Conservation (phyloP, 2,888 invertebrate genomes). For the Apocheima hispidaria region DNA sequence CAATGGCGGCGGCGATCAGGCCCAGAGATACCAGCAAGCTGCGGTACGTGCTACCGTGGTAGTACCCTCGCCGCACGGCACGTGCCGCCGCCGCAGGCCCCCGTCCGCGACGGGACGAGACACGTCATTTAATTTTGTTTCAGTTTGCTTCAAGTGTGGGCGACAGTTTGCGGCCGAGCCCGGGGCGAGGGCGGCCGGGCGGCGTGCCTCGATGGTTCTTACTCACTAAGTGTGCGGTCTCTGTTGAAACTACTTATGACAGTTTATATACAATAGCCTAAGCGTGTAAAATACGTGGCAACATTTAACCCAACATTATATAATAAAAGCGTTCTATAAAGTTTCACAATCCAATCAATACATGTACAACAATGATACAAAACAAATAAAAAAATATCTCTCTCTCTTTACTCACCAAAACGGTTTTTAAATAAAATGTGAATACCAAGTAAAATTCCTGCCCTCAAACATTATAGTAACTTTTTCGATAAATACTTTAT, state of each 20-base stretch:
- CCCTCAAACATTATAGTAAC: constrained; percentile 20
- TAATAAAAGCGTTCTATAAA: neutral
- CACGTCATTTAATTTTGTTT: constrained; percentile 21
- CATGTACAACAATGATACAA: constrained; percentile 5
- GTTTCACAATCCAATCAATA: constrained; percentile 1
- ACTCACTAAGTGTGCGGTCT: neutral
- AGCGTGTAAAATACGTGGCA: neutral
- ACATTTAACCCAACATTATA: too few species aligned
- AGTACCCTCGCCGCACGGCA: neutral
- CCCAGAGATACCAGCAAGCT: neutral
- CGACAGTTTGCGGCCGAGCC: constrained; percentile 9
- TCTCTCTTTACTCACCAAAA: constrained; percentile 11
- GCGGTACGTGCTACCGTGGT: neutral
- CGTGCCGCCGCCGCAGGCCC: neutral
- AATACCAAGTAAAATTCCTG: constrained; percentile 23
- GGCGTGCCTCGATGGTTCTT: neutral
- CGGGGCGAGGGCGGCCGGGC: neutral
- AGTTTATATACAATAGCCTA: neutral
- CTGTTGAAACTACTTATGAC: neutral
- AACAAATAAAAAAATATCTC: constrained; percentile 23
- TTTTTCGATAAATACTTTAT: constrained; percentile 41
- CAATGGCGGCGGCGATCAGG: neutral
- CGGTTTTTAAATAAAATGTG: constrained; percentile 24
- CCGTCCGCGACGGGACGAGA: neutral
- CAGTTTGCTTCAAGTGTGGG: constrained; percentile 17